These are phyloP conservation scores for Onychostruthus taczanowskii DNA, from an alignment of 2,113 vertebrate species.

Conservation along the genomic window DNA sequence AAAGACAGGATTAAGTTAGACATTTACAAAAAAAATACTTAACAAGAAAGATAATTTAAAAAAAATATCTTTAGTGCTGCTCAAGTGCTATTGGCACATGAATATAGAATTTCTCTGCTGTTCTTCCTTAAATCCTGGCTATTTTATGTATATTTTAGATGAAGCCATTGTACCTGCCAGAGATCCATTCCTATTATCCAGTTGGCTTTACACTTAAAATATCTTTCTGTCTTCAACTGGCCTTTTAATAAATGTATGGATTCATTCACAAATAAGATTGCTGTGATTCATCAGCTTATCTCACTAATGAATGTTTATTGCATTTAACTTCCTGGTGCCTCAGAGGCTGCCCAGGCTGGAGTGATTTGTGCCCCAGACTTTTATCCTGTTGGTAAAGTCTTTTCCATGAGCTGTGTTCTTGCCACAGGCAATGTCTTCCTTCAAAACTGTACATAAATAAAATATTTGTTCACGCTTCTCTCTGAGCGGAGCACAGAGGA, in stretches of 20 bases:
- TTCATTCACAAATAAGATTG: background rate
- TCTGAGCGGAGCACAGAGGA: background rate
- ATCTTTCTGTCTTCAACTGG: background rate
- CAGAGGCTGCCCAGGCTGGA: background rate
- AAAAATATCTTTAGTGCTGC: background rate
- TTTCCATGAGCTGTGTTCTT: background rate
- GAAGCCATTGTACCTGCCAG: background rate
- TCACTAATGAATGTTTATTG: background rate
- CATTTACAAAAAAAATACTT: background rate
- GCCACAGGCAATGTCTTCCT: constrained; percentile 13
- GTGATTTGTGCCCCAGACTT: background rate
- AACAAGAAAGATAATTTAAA: background rate
- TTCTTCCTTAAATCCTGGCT: constrained; percentile 2
- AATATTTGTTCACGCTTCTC: constrained; percentile 26
- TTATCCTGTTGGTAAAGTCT: background rate
- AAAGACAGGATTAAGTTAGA: background rate
- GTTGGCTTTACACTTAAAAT: background rate
- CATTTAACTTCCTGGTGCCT: constrained; percentile 34
- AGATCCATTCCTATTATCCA: constrained; percentile 27
- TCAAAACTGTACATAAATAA: constrained; percentile 41
- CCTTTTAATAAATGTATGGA: background rate
- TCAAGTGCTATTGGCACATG: background rate
- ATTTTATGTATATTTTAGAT: constrained; percentile 16
- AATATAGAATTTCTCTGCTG: background rate
- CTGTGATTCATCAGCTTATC: constrained; percentile 10